Base-by-base conservation (phyloP, 2,113 vertebrate genomes). In the Suricata suricatta region DNA sequence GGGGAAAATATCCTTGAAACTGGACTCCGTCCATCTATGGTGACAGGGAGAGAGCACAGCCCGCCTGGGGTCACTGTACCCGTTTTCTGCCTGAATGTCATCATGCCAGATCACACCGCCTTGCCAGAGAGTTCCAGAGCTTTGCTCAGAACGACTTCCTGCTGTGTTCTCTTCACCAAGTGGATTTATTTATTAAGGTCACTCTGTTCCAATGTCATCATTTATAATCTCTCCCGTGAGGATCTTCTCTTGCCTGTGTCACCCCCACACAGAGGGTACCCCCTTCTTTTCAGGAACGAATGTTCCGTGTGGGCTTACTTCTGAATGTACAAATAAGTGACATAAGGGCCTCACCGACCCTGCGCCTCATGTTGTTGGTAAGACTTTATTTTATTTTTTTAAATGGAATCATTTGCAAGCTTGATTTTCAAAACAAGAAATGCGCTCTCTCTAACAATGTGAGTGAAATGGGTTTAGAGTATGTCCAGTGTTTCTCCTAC, bases 401-500 rank as follows among this genome's bases (percentile, higher is more conserved):
- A 52, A 95, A 83, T 64, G 4, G 38, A 95, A 91, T 95, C 47
- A 76, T 93, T 96, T 96, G 69, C 50, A 74, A 95, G 63, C 63
- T 96, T 87, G 50, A 96, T 81, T 94, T 96, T 87, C 68, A 71
- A 89, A 96, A 76, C 63, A 96, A 92, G 76, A 93, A 96, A 85
- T 84, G 63, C 15, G 0, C 60, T 95, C 16, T 95, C 92, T 64
- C 50, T 60, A n/a, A 96, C 95, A 92, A 96, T 77, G 44, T 86
- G 74, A 88, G 95, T 47, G 50, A 97, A 95, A 89, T 97, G 87
- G 57, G 33, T 76, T 95, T 97, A 90, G 95, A 92, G 57, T 71
- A 9, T 9, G 27, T 76, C 74, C 92, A 97, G 60, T 96, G 68
- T 80, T 90, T 97, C 92, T 77, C 52, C 96, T 90, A 81, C 68